Conservation (phyloP, 1,140 invertebrate genomes). For the Ceratoteleas bidentatus region DNA sequence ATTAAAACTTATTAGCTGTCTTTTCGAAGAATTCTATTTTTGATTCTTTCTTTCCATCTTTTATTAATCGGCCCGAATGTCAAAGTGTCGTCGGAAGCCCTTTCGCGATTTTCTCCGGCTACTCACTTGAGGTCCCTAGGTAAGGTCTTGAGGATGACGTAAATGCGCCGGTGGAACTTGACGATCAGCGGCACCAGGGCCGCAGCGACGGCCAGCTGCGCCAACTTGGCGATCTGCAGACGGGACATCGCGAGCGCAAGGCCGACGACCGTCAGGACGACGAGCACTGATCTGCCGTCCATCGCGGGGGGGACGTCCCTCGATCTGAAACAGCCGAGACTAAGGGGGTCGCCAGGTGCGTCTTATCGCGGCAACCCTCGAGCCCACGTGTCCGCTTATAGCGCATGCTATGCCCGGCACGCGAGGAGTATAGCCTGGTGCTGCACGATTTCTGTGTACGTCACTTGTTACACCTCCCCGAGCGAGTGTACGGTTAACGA, state of each 20-base stretch:
- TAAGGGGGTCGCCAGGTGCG: conserved; percentile 63
- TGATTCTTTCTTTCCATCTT: too few species aligned
- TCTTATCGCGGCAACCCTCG: conserved; percentile 43
- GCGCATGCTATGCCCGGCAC: conserved; percentile 21
- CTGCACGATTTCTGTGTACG: conserved; percentile 21
- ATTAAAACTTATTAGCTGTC: too few species aligned
- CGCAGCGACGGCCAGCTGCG: conserved; percentile 82
- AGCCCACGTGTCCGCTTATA: conserved; percentile 41
- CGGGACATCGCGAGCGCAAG: conserved; percentile 82
- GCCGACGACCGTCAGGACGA: conserved; percentile 82
- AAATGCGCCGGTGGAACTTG: conserved; percentile 82
- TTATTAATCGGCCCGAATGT: too few species aligned
- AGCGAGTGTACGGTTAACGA: conserved; percentile 44
- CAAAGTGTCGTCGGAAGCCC: too few species aligned
- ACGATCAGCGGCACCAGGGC: conserved; percentile 81
- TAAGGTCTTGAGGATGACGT: conserved; percentile 82
- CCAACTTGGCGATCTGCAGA: conserved; percentile 82
- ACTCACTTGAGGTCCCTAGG: conserved; percentile 84
- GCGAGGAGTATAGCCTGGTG: conserved; percentile 9
- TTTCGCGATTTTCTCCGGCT: too few species aligned
- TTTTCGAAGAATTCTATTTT: too few species aligned
- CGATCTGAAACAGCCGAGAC: conserved; percentile 58
- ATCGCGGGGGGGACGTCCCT: conserved; percentile 67
- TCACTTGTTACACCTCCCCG: conserved; percentile 31
- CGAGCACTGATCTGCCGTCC: conserved; percentile 74